Base-by-base conservation (phyloP, 2,888 invertebrate genomes). In the Trichopoda pennipes region DNA sequence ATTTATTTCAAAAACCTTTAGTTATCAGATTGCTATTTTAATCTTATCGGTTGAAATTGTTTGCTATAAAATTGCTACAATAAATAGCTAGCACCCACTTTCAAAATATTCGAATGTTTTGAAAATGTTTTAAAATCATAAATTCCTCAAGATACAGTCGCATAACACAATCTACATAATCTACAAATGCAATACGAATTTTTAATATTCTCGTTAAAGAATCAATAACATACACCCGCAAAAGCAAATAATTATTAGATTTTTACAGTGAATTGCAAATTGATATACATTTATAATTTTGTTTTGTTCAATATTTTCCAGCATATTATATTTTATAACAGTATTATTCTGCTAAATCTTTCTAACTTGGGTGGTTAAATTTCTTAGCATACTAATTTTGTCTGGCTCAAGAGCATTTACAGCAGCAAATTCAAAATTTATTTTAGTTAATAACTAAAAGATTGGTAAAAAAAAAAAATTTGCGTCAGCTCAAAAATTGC, bases 61-160 rank as follows among this genome's bases (percentile, higher is more conserved):
- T 90, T 88, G 9, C 89, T 90, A 85, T 92, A 92, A 85, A 93
- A 93, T 51, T 91, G 91, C 66, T 92, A 91, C 91, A 93, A 91
- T 17, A 92, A 84, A 85, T 93, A 92, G 58, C 92, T 92, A 3
- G 92, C 91, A 86, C 93, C 92, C 89, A 93, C 90, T 83, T 93
- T 90, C 56, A 92, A 90, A 19, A 93, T 47, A 90, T 91, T 38
- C 93, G 90, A 87, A 93, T 90, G 64, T 92, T 90, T 49, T 90
- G 90, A 47, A 93, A 87, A 85, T 93, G 92, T 9, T 88, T 89
- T 49, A 90, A 89, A 7, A 93, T 86, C 80, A 90, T 88, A 84
- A 92, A 92, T 63, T 93, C 92, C 6, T 91, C 87, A 7, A 90
- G 88, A 85, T 92, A 90, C 80, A 93, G 91, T 38, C 91, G 88